Evolutionary conservation across 1,140 invertebrate genomes (phyloP).

Genomic region (Tribolium madens): DNA sequence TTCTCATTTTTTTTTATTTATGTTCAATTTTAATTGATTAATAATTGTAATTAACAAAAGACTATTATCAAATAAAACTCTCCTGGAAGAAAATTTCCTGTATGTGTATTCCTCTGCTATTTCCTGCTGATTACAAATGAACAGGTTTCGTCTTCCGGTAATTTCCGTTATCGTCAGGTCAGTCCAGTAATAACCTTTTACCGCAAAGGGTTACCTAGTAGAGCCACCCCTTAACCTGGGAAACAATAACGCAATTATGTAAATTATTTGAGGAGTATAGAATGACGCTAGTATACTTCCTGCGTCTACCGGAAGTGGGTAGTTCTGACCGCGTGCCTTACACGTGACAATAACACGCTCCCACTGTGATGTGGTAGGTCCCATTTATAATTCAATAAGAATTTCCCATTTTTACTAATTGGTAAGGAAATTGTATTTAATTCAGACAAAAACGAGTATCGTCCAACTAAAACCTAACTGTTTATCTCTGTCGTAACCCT

Average conservation of each 20-base stretch:
- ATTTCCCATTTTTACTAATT: slow-evolving; percentile 38
- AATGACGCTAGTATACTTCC: slow-evolving; percentile 56
- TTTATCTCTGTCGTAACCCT: not conserved
- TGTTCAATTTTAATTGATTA: too few species aligned
- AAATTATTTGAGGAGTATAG: slow-evolving; percentile 59
- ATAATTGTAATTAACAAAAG: too few species aligned
- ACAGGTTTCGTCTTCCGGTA: slow-evolving; percentile 36
- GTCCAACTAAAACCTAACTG: not conserved
- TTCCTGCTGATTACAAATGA: slow-evolving; percentile 17
- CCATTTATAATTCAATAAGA: slow-evolving; percentile 45
- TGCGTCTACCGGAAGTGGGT: slow-evolving; percentile 55
- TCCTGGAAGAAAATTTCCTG: too few species aligned
- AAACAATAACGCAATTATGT: slow-evolving; percentile 58
- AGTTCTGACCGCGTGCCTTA: slow-evolving; percentile 54
- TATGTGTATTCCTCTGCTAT: not conserved
- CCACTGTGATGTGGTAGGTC: slow-evolving; percentile 6
- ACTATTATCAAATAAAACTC: too few species aligned
- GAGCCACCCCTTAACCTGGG: slow-evolving; percentile 44
- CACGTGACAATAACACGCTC: slow-evolving; percentile 52
- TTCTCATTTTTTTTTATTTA: too few species aligned
- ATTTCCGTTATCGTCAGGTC: slow-evolving; percentile 29
- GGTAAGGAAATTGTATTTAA: not conserved
- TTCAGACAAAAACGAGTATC: not conserved
- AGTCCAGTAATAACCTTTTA: slow-evolving; percentile 29
- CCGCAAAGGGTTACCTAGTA: slow-evolving; percentile 29